Base-by-base conservation (phyloP, 2,888 invertebrate species). In the Zhengitettix transpicula region DNA sequence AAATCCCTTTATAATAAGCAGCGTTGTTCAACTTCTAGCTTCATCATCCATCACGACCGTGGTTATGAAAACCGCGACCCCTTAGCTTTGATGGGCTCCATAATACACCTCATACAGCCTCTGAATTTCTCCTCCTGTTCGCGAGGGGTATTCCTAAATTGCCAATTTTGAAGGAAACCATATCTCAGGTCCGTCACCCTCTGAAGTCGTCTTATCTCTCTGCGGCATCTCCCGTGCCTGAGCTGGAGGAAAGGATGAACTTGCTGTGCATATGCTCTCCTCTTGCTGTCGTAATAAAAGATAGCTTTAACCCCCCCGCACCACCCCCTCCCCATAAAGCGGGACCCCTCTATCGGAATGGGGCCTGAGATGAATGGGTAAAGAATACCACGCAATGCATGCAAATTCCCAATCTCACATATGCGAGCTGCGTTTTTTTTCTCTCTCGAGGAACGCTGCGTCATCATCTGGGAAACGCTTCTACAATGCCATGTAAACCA, bases 101-200 rank as follows among this genome's bases (percentile, higher is more conserved):
- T 58, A 58, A 58, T 58, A 53, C 54, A 54, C 14, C 47, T 47
- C 47, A 47, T 12, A 47, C 47, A 55, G 17, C 44, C 53, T 41
- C 40, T 40, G 28, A 10, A 58, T 59, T 60, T 56, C 53, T 58
- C 55, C 47, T 54, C 57, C 58, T 61, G 61, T 63, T 63, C 58
- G 58, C 63, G 56, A 60, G 63, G 61, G 63, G 61, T 63, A 61
- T 63, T 52, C 63, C 61, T 63, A 63, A 63, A 63, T 63, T 63
- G 63, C 47, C 63, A 63, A 63, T 63, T 61, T 61, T 61, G 63
- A 63, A 63, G 61, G 63, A 61, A 60, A 60, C 60, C 61, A 63
- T 63, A 63, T 63, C 58, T 63, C 63, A 63, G 58, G 44, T 41
- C 17, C 44, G 14, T 14, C 14, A 1, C 40, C 16, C 28, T n/a